Base-by-base conservation (phyloP, 2,888 invertebrate genomes). In the Oscheius sp. region DNA sequence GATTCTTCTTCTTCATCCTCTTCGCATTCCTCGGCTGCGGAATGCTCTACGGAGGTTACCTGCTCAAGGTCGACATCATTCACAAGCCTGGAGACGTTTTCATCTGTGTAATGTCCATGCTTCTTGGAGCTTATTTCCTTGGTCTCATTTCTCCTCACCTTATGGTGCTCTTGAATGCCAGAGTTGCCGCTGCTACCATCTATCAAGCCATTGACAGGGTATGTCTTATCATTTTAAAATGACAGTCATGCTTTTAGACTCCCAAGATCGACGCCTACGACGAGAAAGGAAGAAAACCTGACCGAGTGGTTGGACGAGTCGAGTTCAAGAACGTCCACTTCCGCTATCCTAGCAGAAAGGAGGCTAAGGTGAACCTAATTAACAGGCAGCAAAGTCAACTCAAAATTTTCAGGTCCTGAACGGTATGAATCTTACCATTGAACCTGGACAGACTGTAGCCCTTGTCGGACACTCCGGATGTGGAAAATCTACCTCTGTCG, bases 281-380 rank as follows among this genome's bases (percentile, higher is more conserved):
- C 0, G 74, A 74, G 4, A 60, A 76, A 47, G 86, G 86, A 21
- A 57, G 68, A 57, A 68, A 62, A 9, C 74, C 76, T 2, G 63
- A 72, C 29, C 58, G 42, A 37, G 70, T 78, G 2, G 55, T 33
- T 2, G 84, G 84, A 21, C 59, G 76, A 57, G 77, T 84, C 7
- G 76, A 66, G 11, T 86, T 86, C 70, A 79, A 84, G 68, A 82
- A 87, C 65, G 85, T 87, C 11, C 81, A 83, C 57, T 87, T 87
- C 78, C 74, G 85, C 0, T 87, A 85, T 60, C 86, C 85, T 7
- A 83, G 81, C 0, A 70, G 84, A 59, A 76, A 71, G 74, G 68
- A 68, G 48, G 74, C 66, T 5, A 74, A 74, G 68, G 42, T 42
- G 42, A 42, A 7, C 4, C 42, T 42, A 42, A 21, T 42, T 42